Evolutionary conservation across 2,888 invertebrate species (phyloP).

Genomic region (Hirtodrosophila histrioides): DNA sequence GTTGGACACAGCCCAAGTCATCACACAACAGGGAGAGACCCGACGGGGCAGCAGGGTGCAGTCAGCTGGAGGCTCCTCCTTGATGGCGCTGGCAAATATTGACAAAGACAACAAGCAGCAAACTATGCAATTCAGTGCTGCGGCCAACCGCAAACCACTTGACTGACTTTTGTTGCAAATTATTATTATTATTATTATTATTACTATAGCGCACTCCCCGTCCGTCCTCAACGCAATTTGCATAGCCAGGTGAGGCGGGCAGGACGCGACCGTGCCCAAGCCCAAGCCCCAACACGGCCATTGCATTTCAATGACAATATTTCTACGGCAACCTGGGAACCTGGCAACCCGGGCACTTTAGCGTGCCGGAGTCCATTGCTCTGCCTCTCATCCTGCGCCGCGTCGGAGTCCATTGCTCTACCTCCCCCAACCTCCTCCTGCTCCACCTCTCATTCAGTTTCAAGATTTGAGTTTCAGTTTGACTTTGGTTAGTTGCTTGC

Average conservation of each 20-base stretch:
- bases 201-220: conserved; percentile 20
- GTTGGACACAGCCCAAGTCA: conserved; percentile 24
- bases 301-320: conserved; percentile 76
- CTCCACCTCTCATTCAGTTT: no score
- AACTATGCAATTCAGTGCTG: conserved; percentile 26
- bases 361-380: conserved; percentile 51
- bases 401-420: conserved; percentile 56
- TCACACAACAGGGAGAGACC: conserved; percentile 18
- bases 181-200: conserved; percentile 58
- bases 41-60: background rate
- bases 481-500: conserved; percentile 55
- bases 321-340: conserved; percentile 20
- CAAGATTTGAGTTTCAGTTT: conserved; percentile 35
- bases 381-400: conserved; percentile 6
- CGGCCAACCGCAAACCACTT: conserved; percentile 58
- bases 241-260: conserved; percentile 55
- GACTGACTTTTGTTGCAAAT: conserved; percentile 77
- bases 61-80: conserved; percentile 21
- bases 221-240: conserved; percentile 50
- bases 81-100: conserved; percentile 61
- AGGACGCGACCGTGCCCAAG: conserved; percentile 41
- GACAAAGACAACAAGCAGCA: conserved; percentile 54
- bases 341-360: background rate
- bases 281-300: conserved; percentile 26
- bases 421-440: conserved; percentile 20